Base-by-base conservation (phyloP, 2,888 invertebrate species). In the Metopia argyrocephala region DNA sequence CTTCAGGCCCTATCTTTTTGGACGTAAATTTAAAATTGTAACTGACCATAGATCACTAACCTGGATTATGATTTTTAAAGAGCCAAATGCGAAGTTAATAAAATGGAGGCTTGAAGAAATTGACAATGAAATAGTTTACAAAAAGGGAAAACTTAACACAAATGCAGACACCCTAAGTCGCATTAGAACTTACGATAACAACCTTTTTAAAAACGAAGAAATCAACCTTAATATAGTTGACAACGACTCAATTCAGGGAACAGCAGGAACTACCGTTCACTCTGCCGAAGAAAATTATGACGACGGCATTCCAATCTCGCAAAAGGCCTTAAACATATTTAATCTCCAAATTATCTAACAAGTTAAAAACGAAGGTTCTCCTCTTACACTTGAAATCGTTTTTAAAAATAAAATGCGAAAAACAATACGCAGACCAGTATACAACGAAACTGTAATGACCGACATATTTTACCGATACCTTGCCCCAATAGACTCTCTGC, bases 41-140 rank as follows among this genome's bases (percentile, higher is more conserved):
- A 71, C 71, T 0, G 71, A 56, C 12, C 62, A 64, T 28, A 25
- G 54, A 21, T 62, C 62, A 12, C 18, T 62, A 0, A 70, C 38
- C 0, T 70, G 70, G 52, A 20, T 70, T 2, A 61, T 52, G 61
- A 38, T 23, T 5, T 12, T 69, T 6, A 68, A 68, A 20, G 57
- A 68, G 9, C 59, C 59, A 31, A 66, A 66, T n/a, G 46, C 61
- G 1, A 68, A 48, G 48, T 9, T 62, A 3, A 4, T 62, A 3
- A 52, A 54, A 31, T 76, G 68, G 68, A 15, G 54, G n/a, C 23
- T 71, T 0, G 62, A 61, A 6, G 75, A 76, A 28, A 62, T 81
- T 25, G 83, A 86, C 20, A 85, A 85, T 27, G 78, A 85, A 50
- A 78, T 84, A 2, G 25, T 73, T 15, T 85, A 85, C 27, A 85